Conservation (phyloP, 2,113 vertebrate species). For the Xenotilapia caudafasciata region DNA sequence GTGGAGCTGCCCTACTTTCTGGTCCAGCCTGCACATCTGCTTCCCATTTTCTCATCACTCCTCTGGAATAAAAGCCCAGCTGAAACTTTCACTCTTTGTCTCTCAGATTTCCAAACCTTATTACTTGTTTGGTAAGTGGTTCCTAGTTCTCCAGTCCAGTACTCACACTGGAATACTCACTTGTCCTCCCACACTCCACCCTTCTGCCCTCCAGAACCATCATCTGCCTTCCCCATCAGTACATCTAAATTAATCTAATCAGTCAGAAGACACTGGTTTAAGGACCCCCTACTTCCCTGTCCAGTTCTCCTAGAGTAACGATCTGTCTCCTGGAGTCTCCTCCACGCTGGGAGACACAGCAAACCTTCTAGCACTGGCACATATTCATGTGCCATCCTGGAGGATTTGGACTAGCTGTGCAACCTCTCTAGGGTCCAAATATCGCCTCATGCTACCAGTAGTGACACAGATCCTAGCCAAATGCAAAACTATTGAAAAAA, state of each 20-base stretch:
- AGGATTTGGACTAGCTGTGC: background rate
- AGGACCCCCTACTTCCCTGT: background rate
- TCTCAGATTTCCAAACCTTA: background rate
- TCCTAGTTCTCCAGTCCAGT: background rate
- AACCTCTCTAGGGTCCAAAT: background rate
- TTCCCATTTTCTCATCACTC: background rate
- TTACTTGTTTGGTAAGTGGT: background rate
- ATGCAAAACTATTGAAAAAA: background rate
- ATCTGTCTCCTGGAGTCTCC: background rate
- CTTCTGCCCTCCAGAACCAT: background rate
- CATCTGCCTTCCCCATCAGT: background rate
- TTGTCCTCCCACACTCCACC: background rate
- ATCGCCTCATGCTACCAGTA: rapidly evolving
- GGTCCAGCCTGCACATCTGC: background rate
- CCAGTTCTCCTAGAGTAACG: background rate
- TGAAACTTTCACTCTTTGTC: background rate
- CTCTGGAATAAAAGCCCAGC: background rate
- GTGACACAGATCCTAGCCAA: rapidly evolving
- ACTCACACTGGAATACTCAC: background rate
- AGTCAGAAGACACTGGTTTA: background rate
- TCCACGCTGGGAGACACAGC: background rate
- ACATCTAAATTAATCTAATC: background rate
- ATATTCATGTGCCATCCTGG: background rate
- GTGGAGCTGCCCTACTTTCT: background rate
- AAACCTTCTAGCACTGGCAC: background rate